Conservation (phyloP, 2,797 vertebrate genomes). For the Clarias laeviceps region DNA sequence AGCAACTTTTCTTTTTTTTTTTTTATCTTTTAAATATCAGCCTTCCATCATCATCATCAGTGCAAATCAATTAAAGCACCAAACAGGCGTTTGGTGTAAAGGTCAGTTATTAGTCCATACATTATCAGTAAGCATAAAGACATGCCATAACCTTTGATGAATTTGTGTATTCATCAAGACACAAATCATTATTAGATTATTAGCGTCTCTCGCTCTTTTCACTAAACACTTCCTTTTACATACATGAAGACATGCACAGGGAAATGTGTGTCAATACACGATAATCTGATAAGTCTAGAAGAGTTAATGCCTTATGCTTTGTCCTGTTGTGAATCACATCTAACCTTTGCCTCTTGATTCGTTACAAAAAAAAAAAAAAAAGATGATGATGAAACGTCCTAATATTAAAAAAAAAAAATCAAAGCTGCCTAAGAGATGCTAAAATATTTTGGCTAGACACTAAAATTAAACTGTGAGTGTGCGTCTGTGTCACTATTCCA, state of each 20-base stretch:
- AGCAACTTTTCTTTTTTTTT: neutral
- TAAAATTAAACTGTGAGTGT: slow-evolving; percentile 58
- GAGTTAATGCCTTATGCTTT: slow-evolving; percentile 44
- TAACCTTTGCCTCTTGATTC: slow-evolving; percentile 25
- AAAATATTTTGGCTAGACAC: slow-evolving; percentile 53
- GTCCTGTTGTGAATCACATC: slow-evolving; percentile 28
- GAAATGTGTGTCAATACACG: neutral
- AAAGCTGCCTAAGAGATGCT: slow-evolving; percentile 53
- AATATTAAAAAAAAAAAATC: slow-evolving; percentile 28
- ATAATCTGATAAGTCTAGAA: slow-evolving; percentile 28
- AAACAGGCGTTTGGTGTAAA: neutral
- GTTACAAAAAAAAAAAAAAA: neutral
- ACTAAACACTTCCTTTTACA: neutral
- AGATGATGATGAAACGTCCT: slow-evolving; percentile 7
- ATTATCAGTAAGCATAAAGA: slow-evolving; percentile 39
- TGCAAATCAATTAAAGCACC: neutral
- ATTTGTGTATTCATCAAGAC: neutral
- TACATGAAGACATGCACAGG: neutral
- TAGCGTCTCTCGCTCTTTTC: neutral
- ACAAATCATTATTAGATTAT: neutral
- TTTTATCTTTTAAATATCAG: slow-evolving; percentile 1
- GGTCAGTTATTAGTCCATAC: slow-evolving; percentile 13
- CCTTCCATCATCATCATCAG: neutral
- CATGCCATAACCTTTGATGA: neutral
- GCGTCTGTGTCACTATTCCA: slow-evolving; percentile 56